Percentiles rank a stretch among this genome's conserved stretches.
phyloP scores from a whole-genome alignment of 1,140 invertebrate genomes.

The Caerostris extrusa region DNA sequence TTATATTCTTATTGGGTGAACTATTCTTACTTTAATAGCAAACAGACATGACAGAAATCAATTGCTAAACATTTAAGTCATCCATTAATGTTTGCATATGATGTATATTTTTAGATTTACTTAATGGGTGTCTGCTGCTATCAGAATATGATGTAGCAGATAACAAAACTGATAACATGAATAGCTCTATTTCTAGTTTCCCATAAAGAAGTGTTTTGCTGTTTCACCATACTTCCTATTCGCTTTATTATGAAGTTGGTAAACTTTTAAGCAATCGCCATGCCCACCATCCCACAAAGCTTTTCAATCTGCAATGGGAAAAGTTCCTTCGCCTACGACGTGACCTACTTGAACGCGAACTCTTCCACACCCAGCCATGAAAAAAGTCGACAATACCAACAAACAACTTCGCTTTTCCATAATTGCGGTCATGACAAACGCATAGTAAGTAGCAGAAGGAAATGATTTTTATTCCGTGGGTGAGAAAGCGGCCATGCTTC shows the following conservation, averaged over 20 bases:
- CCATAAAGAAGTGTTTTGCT: background rate
- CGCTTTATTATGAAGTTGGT: background rate
- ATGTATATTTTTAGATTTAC: too few species aligned
- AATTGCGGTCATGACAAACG: slow-evolving; percentile 27
- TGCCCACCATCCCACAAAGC: background rate
- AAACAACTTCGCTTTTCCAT: background rate
- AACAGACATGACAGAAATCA: too few species aligned
- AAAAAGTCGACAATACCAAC: background rate
- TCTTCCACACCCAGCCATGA: background rate
- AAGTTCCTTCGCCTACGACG: slow-evolving; percentile 24
- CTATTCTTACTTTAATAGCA: too few species aligned
- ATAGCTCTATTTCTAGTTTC: background rate
- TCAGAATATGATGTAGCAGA: background rate
- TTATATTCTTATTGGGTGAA: too few species aligned
- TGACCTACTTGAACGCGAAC: background rate
- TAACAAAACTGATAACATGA: background rate
- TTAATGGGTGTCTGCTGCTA: too few species aligned
- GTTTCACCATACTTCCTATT: background rate
- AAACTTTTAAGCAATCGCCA: background rate
- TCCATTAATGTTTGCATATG: too few species aligned
- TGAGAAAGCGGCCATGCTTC: background rate
- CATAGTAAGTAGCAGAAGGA: background rate
- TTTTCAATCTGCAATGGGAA: background rate
- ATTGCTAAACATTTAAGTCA: too few species aligned
- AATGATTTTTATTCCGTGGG: slow-evolving; percentile 12